These are phyloP conservation scores for Callaeas wilsoni DNA, from an alignment of 2,113 vertebrate species.

Conservation along the genomic window DNA sequence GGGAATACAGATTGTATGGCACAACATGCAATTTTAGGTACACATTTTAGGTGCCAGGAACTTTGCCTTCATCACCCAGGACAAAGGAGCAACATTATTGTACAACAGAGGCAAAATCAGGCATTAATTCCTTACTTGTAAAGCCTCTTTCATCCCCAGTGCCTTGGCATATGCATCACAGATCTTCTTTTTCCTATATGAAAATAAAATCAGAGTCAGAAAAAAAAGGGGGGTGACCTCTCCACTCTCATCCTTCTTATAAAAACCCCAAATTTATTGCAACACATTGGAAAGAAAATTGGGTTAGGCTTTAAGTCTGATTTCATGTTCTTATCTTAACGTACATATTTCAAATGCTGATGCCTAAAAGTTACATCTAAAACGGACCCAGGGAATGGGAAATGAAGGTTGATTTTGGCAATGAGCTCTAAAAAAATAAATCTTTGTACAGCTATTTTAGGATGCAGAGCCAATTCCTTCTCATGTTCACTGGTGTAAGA, in stretches of 20 bases:
- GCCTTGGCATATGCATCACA: slow-evolving; percentile 90
- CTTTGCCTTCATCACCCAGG: not conserved
- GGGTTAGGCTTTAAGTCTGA: not conserved
- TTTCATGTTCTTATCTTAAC: not conserved
- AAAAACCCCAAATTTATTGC: not conserved
- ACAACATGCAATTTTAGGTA: not conserved
- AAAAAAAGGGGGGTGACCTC: not conserved
- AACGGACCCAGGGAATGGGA: not conserved
- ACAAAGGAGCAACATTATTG: not conserved
- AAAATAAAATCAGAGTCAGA: slow-evolving; percentile 7
- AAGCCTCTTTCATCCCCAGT: slow-evolving; percentile 84
- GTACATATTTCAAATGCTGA: not conserved
- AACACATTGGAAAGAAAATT: not conserved
- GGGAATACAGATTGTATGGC: not conserved
- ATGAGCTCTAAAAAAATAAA: not conserved
- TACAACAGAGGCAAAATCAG: not conserved
- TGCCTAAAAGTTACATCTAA: not conserved
- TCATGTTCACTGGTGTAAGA: not conserved
- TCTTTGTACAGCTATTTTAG: slow-evolving; percentile 2
- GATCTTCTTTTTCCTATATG: slow-evolving; percentile 83
- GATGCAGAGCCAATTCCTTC: slow-evolving; percentile 1
- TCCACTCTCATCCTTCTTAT: not conserved
- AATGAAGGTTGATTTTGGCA: slow-evolving; percentile 26
- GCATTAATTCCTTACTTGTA: slow-evolving; percentile 80
- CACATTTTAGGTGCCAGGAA: not conserved